Base-by-base conservation (phyloP, 2,113 vertebrate genomes). In the Mugil cephalus region DNA sequence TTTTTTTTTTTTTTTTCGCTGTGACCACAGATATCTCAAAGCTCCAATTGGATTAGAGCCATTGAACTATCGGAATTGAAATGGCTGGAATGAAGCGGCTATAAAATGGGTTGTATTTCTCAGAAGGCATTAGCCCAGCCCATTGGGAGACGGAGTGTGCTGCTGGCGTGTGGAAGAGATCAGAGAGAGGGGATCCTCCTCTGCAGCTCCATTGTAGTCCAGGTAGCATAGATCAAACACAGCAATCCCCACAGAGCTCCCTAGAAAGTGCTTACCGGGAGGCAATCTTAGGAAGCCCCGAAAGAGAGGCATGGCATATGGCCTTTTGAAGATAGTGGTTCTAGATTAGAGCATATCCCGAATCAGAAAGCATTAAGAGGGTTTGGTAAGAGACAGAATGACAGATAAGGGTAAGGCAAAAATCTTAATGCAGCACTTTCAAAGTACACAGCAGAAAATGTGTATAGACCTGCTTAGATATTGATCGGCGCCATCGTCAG, bases 281-380 rank as follows among this genome's bases (percentile, higher is more conserved):
- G 89, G 84, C 87, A 89, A 88, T 87, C 82, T 78, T 24, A 64
- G 75, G 75, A 71, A 46, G 65, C 77, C 69, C 79, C 71, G 64
- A 82, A 80, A 89, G 80, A 79, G 68, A 83, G 73, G 60, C 70
- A 55, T 68, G 77, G 82, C 91, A 85, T 84, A 79, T 87, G 89
- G 87, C 87, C 85, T 91, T 91, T 88, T 88, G 84, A 88, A 91
- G 92, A 92, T 93, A 88, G 87, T 34, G 58, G 69, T 56, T 60
- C 60, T 71, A 91, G 89, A 92, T 92, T 85, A 87, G 76, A 87
- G 77, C 77, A 70, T 65, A 78, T 83, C 79, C 80, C 7, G 46
- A 76, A 82, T 79, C 72, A 47, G 79, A 71, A 66, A 50, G 66
- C 69, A 61, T 54, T 56, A 66, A 79, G 69, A 84, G 67, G 64